Conservation (phyloP, 2,113 vertebrate genomes). For the Ciconia boyciana region DNA sequence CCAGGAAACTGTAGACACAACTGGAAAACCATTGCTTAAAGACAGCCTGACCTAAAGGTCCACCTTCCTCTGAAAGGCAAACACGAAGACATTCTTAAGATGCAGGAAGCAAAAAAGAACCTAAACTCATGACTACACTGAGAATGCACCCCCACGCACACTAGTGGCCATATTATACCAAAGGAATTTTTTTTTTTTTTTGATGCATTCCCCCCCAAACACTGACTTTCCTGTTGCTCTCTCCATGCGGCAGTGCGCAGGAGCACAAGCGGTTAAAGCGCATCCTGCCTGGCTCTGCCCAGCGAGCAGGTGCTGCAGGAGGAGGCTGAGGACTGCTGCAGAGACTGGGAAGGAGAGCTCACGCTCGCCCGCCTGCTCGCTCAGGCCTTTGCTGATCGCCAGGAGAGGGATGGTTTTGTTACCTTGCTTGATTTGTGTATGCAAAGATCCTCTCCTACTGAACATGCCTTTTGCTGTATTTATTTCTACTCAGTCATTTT, state of each 20-base stretch:
- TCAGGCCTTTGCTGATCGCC: neutral
- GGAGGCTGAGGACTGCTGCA: neutral
- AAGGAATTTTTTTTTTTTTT: neutral
- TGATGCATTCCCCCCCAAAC: neutral
- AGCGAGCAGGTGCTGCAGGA: neutral
- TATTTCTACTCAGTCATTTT: neutral
- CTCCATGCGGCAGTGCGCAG: rapidly evolving
- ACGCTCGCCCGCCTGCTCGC: rapidly evolving
- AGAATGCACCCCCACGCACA: rapidly evolving
- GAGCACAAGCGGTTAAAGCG: neutral
- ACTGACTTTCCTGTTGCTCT: neutral
- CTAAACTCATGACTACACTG: neutral
- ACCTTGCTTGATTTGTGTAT: neutral
- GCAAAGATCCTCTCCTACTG: neutral
- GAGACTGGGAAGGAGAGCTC: neutral
- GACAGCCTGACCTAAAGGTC: neutral
- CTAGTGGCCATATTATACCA: neutral
- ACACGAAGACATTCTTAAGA: neutral
- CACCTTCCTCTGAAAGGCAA: neutral
- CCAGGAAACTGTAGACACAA: neutral
- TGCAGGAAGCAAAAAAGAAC: neutral
- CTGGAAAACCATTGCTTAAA: neutral
- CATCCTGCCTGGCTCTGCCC: neutral
- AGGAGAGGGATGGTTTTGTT: neutral
- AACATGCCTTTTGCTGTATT: neutral